Percentiles rank a stretch among this genome's conserved stretches.
Evolutionary conservation across 2,113 vertebrate genomes (phyloP).

Genomic region (Odobenus rosmarus): DNA sequence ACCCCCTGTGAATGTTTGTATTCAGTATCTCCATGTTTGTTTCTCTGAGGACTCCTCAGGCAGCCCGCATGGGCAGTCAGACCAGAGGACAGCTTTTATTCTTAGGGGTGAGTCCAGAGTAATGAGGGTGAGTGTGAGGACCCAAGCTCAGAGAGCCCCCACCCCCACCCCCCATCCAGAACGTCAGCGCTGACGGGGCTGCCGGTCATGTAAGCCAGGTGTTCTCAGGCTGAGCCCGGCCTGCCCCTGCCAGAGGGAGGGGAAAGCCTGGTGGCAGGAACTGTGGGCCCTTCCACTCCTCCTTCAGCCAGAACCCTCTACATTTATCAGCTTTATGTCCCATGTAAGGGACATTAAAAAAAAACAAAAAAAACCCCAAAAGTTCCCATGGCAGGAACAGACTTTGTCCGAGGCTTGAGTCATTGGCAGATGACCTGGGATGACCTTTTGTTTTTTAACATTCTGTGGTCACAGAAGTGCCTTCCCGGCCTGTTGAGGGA

Average conservation of each 20-base stretch:
- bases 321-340: background rate
- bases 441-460: background rate
- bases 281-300: background rate
- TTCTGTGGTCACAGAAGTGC: background rate
- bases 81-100: background rate
- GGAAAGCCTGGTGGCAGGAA: background rate
- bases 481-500: background rate
- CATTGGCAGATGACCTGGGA: background rate
- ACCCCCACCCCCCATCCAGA: background rate
- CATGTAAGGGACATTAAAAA: background rate
- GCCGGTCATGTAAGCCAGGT: background rate
- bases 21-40: background rate
- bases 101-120: background rate
- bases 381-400: background rate
- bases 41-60: background rate
- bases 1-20: background rate
- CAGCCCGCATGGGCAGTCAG: rapidly evolving
- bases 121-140: background rate
- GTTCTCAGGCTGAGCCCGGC: background rate
- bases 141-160: background rate
- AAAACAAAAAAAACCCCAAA: background rate
- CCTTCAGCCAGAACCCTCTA: background rate
- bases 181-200: rapidly evolving
- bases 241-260: background rate
- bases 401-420: background rate